These are phyloP conservation scores for Mergus octosetaceus DNA, from an alignment of 2,797 vertebrate species.

Conservation along the genomic window DNA sequence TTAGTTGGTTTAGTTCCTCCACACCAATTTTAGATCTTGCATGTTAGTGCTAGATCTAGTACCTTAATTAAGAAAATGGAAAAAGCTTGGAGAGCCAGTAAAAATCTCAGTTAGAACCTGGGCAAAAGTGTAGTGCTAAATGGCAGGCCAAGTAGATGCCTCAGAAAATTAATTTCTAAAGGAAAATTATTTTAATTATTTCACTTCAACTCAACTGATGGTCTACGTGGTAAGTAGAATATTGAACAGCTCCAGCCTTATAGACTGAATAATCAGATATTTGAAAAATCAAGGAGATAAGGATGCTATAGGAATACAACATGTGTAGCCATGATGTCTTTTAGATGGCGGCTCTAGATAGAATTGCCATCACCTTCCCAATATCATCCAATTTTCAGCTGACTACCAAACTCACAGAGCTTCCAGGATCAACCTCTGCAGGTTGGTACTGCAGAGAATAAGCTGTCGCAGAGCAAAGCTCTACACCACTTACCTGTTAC, in stretches of 20 bases:
- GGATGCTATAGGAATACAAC: neutral
- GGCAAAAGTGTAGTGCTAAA: neutral
- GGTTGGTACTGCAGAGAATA: neutral
- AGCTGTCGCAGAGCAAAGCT: neutral
- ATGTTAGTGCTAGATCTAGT: neutral
- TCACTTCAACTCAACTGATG: neutral
- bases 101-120: neutral
- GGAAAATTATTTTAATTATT: neutral
- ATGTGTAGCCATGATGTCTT: neutral
- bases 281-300: neutral
- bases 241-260: neutral
- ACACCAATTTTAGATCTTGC: neutral
- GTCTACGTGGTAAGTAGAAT: neutral
- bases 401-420: neutral
- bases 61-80: neutral
- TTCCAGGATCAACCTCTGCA: too few species aligned
- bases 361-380: neutral
- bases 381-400: neutral
- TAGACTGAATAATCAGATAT: neutral
- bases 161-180: neutral
- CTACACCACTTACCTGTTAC: neutral
- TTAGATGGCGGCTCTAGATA: neutral
- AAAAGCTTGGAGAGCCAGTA: neutral
- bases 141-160: neutral
- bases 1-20: neutral